Percentiles rank a stretch among this genome's conserved stretches.
These are phyloP conservation scores for Miichthys miiuy DNA, from an alignment of 2,797 vertebrate species.

Conservation along the genomic window DNA sequence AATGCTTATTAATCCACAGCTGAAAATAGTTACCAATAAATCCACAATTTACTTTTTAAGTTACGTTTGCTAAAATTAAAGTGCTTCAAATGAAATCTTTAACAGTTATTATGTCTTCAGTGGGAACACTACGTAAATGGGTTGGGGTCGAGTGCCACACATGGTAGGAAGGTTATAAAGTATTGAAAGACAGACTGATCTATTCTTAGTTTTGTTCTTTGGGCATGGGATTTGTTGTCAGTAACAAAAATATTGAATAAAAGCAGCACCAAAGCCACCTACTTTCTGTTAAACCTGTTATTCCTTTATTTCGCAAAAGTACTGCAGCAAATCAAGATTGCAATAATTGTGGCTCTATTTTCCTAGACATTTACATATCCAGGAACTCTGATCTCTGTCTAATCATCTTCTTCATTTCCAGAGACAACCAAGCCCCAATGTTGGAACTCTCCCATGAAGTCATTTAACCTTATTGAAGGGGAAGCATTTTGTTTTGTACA, in stretches of 20 bases:
- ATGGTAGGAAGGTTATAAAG: too few species aligned
- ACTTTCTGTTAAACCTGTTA: not conserved
- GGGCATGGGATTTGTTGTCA: not conserved
- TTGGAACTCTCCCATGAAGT: accelerated
- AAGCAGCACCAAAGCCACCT: not conserved
- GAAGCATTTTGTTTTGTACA: conserved; percentile 47
- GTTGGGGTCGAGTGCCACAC: not conserved
- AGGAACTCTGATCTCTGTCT: not conserved
- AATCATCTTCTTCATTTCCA: not conserved
- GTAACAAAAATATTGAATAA: not conserved
- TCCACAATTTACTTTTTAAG: too few species aligned
- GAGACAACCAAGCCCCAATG: not conserved
- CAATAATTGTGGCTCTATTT: too few species aligned
- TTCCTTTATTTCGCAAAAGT: not conserved
- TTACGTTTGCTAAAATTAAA: too few species aligned
- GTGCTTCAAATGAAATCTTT: too few species aligned
- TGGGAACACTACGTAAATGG: too few species aligned
- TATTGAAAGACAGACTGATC: too few species aligned
- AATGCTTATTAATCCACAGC: too few species aligned
- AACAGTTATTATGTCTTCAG: too few species aligned
- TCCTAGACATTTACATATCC: not conserved
- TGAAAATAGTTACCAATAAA: too few species aligned
- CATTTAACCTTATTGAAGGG: accelerated
- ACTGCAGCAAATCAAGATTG: not conserved
- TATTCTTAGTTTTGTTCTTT: not conserved